Base-by-base conservation (phyloP, 2,113 vertebrate genomes). In the Anoura caudifer region DNA sequence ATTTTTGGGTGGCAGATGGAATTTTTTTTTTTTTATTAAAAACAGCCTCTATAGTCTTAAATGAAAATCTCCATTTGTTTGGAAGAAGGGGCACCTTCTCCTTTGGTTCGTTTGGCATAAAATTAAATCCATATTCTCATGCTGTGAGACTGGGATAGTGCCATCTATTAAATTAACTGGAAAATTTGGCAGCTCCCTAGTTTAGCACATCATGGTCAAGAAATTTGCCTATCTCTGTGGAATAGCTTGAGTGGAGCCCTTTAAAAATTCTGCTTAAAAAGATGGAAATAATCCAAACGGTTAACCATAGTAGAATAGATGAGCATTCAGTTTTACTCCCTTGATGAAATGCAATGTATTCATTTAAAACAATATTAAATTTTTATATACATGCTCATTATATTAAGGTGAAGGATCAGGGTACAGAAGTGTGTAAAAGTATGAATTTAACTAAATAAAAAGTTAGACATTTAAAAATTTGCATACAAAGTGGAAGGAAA, bases 81-180 rank as follows among this genome's bases (percentile, higher is more conserved):
- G 45, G 38, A 17, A 54, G 72, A 92, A 95, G n/a, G 61, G 81
- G 4, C 38, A 92, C 69, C n/a, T 95, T 97, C 77, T 82, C 16
- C 47, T 20, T 70, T 1, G 7, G 73, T 81, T 98, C 88, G 82
- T 91, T 82, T 91, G 81, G 61, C 70, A 93, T 72, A 56, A 38
- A 24, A 63, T 87, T 95, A 77, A 90, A 91, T 96, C 80, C 80
- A 15, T 61, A 59, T 81, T 85, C 41, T 96, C 72, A 47, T 31
- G 22, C 82, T 69, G 72, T 38, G 85, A 70, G 47, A 22, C 38
- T 33, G 41, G 80, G 67, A 69, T 43, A 12, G 36, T 75, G 77
- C 59, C 88, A 91, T 92, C 47, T 96, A 87, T 92, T 95, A 94
- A 96, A 92, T 95, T 95, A 92, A 54, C 59, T 88, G 67, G 95